These are phyloP conservation scores for Syrista parreyssii DNA, from an alignment of 2,888 invertebrate genomes.

Conservation along the genomic window DNA sequence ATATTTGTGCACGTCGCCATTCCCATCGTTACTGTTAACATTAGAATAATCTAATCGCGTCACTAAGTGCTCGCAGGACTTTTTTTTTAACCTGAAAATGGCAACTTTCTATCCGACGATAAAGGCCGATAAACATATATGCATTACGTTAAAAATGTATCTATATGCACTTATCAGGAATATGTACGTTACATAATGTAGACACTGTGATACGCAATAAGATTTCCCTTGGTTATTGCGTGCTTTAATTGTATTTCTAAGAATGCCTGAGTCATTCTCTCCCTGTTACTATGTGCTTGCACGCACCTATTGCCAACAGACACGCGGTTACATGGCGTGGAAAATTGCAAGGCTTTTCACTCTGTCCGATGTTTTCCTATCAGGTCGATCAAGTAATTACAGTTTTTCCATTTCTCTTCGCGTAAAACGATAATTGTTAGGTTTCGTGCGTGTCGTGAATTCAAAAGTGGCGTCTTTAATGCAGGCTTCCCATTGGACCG, in stretches of 20 bases:
- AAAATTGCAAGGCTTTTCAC: neutral
- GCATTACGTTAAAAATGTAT: neutral
- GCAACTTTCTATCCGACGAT: neutral
- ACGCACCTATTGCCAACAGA: neutral
- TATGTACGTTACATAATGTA: neutral
- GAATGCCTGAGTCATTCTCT: neutral
- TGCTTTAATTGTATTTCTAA: neutral
- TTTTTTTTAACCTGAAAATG: neutral
- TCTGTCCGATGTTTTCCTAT: neutral
- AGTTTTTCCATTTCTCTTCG: neutral
- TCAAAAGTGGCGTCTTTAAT: neutral
- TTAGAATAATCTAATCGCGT: neutral
- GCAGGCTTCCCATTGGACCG: neutral
- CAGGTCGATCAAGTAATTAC: neutral
- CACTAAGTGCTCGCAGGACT: neutral
- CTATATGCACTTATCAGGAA: neutral
- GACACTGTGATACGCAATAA: neutral
- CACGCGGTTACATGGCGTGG: neutral
- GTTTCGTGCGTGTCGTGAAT: neutral
- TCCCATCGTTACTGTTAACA: neutral
- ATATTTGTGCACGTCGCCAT: neutral
- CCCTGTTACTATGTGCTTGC: neutral
- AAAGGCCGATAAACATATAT: neutral
- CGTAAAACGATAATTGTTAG: neutral
- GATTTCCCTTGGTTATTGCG: neutral